A percentile compares a stretch with the other conserved stretches of the same genome.
These are phyloP conservation scores for Conus canariensis DNA, from an alignment of 2,888 invertebrate genomes.

Conservation along the genomic window DNA sequence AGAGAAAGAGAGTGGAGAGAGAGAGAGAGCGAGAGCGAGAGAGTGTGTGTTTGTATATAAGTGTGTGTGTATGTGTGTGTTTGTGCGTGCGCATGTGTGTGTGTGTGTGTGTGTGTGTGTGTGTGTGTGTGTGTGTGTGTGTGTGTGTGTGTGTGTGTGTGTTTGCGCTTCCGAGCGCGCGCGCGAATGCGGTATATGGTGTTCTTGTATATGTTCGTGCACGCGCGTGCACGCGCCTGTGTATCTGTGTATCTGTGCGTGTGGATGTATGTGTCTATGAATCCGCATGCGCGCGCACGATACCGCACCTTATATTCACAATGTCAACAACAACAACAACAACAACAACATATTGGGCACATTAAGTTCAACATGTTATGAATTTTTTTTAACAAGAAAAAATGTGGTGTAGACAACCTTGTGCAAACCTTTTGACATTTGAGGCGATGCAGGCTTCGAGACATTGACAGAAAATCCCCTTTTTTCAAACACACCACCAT, in stretches of 20 bases:
- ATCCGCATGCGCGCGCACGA: background rate
- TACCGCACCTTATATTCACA: too few relatives aligned
- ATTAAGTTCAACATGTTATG: too few relatives aligned
- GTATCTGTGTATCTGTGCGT: background rate
- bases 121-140: background rate
- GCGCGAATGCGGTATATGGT: too few relatives aligned
- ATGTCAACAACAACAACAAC: too few relatives aligned
- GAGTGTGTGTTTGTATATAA: background rate
- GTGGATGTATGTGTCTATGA: background rate
- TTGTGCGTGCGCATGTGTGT: background rate
- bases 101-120: background rate
- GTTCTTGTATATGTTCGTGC: background rate
- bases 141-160: background rate
- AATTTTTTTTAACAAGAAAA: too few relatives aligned
- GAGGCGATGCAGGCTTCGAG: background rate
- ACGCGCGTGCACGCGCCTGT: background rate
- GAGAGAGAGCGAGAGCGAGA: too few relatives aligned
- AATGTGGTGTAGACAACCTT: background rate
- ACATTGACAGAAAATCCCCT: background rate
- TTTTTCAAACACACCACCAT: background rate
- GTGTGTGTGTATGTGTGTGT: background rate
- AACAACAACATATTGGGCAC: too few relatives aligned
- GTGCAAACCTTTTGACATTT: background rate
- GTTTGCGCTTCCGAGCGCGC: too few relatives aligned
- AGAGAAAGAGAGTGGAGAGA: background rate